Base-by-base conservation (phyloP, 2,113 vertebrate species). In the Baryphthengus martii region DNA sequence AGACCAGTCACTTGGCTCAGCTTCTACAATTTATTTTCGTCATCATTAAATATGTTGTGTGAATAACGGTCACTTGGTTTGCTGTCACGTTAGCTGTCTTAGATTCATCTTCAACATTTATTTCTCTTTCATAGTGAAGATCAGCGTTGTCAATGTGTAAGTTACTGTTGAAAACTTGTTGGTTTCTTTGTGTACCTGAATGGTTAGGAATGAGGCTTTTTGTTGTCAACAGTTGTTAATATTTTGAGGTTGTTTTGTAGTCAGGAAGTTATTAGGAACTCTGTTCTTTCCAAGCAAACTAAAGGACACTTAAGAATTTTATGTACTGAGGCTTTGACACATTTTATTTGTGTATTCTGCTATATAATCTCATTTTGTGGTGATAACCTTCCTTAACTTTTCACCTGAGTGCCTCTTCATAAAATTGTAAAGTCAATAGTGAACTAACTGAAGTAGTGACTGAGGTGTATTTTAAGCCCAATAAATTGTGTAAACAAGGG, bases 301-400 rank as follows among this genome's bases (percentile, higher is more conserved):
- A 37, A 85, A 71, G 9, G 37, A 21, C 33, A 67, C 72, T 80
- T 83, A 83, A 35, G n/a, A 40, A 74, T 74, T 95, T 85, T 28
- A 40, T 80, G 16, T 37, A 52, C 37, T 61, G 52, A 52, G 33
- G 33, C 83, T 39, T 20, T 74, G 45, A 47, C 47, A 61, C 47
- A 40, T 88, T 91, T 95, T 88, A 63, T 90, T 89, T 92, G 82
- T 88, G 61, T 93, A 18, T 89, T 93, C 31, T 92, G 72, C 71
- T 86, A 11, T 61, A 75, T 81, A 92, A 83, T 79, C 72, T 90
- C 4, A 0, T 74, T 80, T 1, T 4, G 40, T 81, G 20, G 26
- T 0, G 52, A 88, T 96, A 94, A 88, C 72, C 88, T 96, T 77
- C 56, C 85, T 68, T 82, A 88, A 37, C 92, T 95, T 84, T 95